A percentile compares a stretch with the other conserved stretches of the same genome.
Conservation (phyloP, 37 sponge, comb jelly and placozoan species). For the Ephydatia muelleri region DNA sequence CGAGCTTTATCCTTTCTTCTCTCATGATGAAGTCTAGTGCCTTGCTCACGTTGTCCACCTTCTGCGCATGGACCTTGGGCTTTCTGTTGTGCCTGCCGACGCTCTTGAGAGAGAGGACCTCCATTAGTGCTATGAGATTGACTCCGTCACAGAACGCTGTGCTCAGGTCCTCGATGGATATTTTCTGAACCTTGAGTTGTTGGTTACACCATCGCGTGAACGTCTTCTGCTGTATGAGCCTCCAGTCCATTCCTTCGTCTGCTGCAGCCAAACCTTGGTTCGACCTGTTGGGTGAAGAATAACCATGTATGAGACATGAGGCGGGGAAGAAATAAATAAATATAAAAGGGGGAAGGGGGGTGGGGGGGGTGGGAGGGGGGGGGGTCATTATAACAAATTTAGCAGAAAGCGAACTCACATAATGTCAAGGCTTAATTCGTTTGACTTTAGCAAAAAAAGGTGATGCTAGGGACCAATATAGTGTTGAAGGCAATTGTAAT, state of each 20-base stretch:
- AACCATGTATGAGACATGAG: no score
- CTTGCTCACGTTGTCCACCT: conserved; percentile 80
- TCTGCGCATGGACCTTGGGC: conserved; percentile 75
- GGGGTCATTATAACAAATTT: no score
- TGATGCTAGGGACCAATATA: no score
- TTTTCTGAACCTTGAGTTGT: conserved; percentile 76
- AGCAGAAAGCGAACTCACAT: no score
- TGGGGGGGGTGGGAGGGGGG: no score
- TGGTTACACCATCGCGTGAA: conserved; percentile 97
- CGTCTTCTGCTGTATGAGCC: conserved; percentile 90
- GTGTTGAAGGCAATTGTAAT: no score
- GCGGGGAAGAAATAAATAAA: no score
- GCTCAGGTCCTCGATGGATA: conserved; percentile 54
- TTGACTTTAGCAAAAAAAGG: no score
- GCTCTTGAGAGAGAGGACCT: conserved; percentile 76
- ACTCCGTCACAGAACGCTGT: conserved; percentile 81
- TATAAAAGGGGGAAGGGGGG: no score
- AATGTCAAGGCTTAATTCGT: no score
- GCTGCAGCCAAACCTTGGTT: background rate
- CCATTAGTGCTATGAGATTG: conserved; percentile 74
- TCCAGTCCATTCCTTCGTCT: conserved; percentile 79
- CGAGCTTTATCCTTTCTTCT: conserved; percentile 51
- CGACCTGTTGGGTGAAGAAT: no score
- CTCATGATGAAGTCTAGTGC: conserved; percentile 71
- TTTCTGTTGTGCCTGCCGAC: conserved; percentile 74